Base-by-base conservation (phyloP, 2,888 invertebrate species). In the Cheilosia soror region DNA sequence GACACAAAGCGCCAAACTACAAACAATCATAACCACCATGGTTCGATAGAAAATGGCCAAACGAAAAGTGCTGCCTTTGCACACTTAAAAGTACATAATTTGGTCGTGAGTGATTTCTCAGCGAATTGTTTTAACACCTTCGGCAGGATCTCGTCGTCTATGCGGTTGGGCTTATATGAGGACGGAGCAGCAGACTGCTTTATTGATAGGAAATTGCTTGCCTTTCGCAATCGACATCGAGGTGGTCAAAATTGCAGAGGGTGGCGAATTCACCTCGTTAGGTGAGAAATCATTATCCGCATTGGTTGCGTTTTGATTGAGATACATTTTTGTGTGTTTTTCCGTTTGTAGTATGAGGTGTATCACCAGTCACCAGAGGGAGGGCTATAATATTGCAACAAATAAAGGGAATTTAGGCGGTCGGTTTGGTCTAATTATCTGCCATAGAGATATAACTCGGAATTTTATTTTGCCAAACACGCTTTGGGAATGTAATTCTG, bases 121-220 rank as follows among this genome's bases (percentile, higher is more conserved):
- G 66, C 58, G 63, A 83, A 83, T 78, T 80, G 80, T 76, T 80
- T 75, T 75, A 80, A 58, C 84, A 80, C 84, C 75, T 71, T 85
- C 37, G 76, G 71, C 75, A 80, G 84, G 84, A 85, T 71, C 13
- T 66, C 53, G 75, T 66, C 53, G 75, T 51, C 47, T 72, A 53
- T 66, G 58, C 20, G 66, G 62, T 65, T 63, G 55, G 44, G 47
- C 11, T 7, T 40, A 25, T 44, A 53, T 49, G 44, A 25, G 20
- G 49, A 20, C 31, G 49, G 44, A 15, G 13, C 5, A 44, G n/a
- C 44, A 2, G 6, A 2, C 42, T 2, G 15, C 15, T 15, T 63
- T 69, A 75, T 63, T 71, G 81, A 76, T 77, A 66, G 49, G 27
- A 85, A 80, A 85, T 72, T 80, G 84, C 66, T 72, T 65, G 53